phyloP scores from a whole-genome alignment of 1,140 invertebrate genomes.

The Octopus bimaculoides region DNA sequence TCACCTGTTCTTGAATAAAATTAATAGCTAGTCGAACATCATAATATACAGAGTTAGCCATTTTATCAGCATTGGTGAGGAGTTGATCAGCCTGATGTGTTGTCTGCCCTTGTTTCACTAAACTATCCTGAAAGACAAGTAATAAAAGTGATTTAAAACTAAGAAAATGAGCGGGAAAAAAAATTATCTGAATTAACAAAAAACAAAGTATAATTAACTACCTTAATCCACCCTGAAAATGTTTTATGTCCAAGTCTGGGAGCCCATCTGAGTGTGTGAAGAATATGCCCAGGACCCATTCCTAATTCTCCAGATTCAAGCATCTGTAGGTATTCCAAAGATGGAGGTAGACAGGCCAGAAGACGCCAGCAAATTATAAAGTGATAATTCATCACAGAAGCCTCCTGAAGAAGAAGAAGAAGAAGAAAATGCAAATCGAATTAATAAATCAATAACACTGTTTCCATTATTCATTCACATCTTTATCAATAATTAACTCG shows the following conservation, averaged over 20 bases:
- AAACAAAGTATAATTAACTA: constrained; percentile 34
- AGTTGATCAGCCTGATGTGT: constrained; percentile 77
- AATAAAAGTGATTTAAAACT: background rate
- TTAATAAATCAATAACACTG: too few relatives aligned
- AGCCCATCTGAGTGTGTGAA: constrained; percentile 75
- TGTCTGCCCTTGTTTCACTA: constrained; percentile 87
- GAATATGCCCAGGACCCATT: constrained; percentile 61
- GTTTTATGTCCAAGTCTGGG: constrained; percentile 71
- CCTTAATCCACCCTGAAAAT: constrained; percentile 69
- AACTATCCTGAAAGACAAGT: constrained; percentile 65
- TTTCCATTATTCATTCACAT: too few relatives aligned
- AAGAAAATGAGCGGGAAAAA: constrained; percentile 2
- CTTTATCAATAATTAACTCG: too few relatives aligned
- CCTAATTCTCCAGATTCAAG: constrained; percentile 65
- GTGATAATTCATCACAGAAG: constrained; percentile 87
- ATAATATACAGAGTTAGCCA: constrained; percentile 68
- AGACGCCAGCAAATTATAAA: constrained; percentile 83
- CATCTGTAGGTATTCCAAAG: constrained; percentile 79
- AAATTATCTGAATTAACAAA: background rate
- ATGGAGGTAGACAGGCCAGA: constrained; percentile 79
- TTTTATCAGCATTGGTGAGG: constrained; percentile 63
- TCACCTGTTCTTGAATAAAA: constrained; percentile 49
- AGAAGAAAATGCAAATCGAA: background rate
- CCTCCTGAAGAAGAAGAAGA: constrained; percentile 58
- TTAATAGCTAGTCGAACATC: constrained; percentile 69